Percentiles rank a stretch among this genome's conserved stretches.
These are phyloP conservation scores for Tetragonisca angustula DNA, from an alignment of 2,888 invertebrate species.

Conservation along the genomic window DNA sequence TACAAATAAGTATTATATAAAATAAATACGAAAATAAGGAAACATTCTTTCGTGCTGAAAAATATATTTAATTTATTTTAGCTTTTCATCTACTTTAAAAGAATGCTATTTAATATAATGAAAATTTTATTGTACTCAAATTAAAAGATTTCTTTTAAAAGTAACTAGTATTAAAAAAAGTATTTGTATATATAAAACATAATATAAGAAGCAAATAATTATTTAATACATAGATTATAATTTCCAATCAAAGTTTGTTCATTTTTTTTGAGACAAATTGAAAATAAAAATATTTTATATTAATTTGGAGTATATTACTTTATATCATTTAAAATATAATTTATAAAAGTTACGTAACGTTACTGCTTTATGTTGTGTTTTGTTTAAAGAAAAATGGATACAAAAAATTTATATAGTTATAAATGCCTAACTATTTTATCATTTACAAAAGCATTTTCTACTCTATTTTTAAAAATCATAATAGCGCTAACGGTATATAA, in stretches of 20 bases:
- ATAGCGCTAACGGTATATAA: slow-evolving; percentile 9
- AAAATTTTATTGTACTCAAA: background rate
- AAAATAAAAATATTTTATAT: slow-evolving; percentile 6
- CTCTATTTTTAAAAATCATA: slow-evolving; percentile 20
- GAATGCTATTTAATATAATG: slow-evolving; percentile 11
- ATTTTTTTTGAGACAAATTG: background rate
- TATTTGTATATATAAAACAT: slow-evolving; percentile 7
- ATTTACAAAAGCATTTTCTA: slow-evolving; percentile 24
- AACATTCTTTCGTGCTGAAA: background rate
- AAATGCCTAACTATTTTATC: background rate
- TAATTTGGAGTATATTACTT: slow-evolving; percentile 10
- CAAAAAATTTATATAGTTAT: background rate
- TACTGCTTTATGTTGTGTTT: slow-evolving; percentile 1
- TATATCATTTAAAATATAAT: background rate
- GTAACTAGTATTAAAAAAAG: background rate
- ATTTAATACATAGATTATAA: slow-evolving; percentile 6
- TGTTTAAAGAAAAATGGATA: background rate
- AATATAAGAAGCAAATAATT: slow-evolving; percentile 29
- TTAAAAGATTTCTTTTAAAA: background rate
- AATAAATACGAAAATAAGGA: background rate
- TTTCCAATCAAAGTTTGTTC: slow-evolving; percentile 15
- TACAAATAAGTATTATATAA: slow-evolving; percentile 18
- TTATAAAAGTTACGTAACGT: background rate
- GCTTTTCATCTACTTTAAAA: background rate
- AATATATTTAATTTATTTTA: slow-evolving; percentile 1